Evolutionary conservation across 2,888 invertebrate species (phyloP).

Genomic region (Hypercompe scribonia): DNA sequence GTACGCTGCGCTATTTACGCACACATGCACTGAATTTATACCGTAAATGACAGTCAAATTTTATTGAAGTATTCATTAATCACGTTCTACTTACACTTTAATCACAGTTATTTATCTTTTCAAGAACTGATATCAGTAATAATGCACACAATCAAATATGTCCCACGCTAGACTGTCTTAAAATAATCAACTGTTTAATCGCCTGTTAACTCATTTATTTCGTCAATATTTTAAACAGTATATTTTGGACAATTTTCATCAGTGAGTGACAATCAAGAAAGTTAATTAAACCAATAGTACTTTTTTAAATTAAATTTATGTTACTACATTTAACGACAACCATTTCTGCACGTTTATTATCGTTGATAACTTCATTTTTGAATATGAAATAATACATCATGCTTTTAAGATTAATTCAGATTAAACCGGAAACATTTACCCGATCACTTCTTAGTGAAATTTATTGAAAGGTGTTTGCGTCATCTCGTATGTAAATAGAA

Average conservation of each 20-base stretch:
- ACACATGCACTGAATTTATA: conserved; percentile 23
- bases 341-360: conserved; percentile 53
- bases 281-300: conserved; percentile 68
- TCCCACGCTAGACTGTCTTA: conserved; percentile 26
- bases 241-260: conserved; percentile 43
- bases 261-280: conserved; percentile 60
- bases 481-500: conserved; percentile 70
- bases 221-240: conserved; percentile 35
- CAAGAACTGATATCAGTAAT: conserved; percentile 14
- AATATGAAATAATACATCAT: conserved; percentile 47
- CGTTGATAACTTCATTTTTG: conserved; percentile 56
- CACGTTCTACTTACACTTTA: conserved; percentile 11
- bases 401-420: conserved; percentile 58
- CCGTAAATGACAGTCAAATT: conserved; percentile 28
- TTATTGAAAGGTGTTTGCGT: conserved; percentile 66
- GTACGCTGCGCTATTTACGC: conserved; percentile 30
- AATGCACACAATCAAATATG: conserved; percentile 7
- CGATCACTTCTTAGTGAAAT: conserved; percentile 61
- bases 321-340: conserved; percentile 56
- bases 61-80: conserved; percentile 20
- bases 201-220: conserved; percentile 41
- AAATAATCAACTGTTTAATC: conserved; percentile 44
- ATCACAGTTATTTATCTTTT: conserved; percentile 19
- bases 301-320: conserved; percentile 61
- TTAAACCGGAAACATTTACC: conserved; percentile 56